Conservation (phyloP, 2,888 invertebrate genomes). For the Gerris lacustris region DNA sequence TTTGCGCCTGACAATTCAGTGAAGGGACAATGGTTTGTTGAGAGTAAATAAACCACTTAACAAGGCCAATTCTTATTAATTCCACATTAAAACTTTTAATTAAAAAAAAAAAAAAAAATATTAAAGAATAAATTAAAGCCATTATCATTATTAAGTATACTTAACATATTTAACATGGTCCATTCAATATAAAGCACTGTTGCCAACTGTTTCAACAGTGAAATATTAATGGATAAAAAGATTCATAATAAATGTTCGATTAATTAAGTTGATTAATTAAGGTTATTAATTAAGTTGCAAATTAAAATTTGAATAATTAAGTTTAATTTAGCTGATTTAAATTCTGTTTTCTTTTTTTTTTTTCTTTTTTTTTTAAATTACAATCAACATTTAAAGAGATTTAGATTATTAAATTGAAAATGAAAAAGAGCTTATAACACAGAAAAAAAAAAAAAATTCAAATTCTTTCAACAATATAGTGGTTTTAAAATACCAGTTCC, state of each 20-base stretch:
- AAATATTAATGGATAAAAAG: background rate
- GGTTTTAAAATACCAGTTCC: no score
- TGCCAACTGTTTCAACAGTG: constrained; percentile 2
- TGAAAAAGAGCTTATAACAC: no score
- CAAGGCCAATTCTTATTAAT: background rate
- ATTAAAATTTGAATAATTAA: no score
- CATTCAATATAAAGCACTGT: constrained; percentile 1
- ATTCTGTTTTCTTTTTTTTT: no score
- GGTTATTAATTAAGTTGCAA: background rate
- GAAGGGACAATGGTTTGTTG: no score
- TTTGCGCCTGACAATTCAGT: no score
- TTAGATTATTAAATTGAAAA: no score
- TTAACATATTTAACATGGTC: background rate
- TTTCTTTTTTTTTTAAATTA: no score
- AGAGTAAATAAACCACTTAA: background rate
- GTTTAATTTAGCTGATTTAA: no score
- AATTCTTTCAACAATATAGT: no score
- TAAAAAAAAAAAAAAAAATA: background rate
- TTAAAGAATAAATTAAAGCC: background rate
- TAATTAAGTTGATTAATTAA: background rate
- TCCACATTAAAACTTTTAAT: background rate
- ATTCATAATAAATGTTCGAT: background rate
- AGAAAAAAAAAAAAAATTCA: no score
- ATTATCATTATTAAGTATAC: background rate
- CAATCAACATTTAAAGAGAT: no score